Evolutionary conservation across 1,140 invertebrate species (phyloP), one percentile per base, ranked within the genome.

Genomic region (Chrysoperla carnea): DNA sequence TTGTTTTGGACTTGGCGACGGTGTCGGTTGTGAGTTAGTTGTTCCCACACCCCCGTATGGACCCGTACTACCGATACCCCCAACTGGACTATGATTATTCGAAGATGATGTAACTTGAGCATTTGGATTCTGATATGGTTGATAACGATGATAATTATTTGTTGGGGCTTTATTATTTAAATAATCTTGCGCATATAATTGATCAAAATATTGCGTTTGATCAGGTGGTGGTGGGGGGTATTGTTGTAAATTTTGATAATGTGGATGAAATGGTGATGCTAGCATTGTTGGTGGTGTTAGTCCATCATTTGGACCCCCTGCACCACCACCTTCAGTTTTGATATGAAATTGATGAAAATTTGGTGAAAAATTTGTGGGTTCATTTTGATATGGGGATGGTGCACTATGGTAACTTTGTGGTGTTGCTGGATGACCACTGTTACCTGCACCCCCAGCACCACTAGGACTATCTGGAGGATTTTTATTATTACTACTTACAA

Each of bases 1-100:
- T 50, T 83, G 80, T 48, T 76, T 66, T 0, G 74, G 73, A 36
- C 73, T 74, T 3, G 69, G 69, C 8, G 73, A 72, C 33, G 72
- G 72, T 29, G 68, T 70, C 6, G 68, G 68, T 48, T 76, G 72
- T 56, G 69, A 45, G 64, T 51, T 7, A 62, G 62, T 41, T 63
- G 63, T 2, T 23, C 17, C 17, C 5, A 23, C 17, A 23, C 17
- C 5, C 5, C 17, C 17, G 5, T 23, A 23, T 3, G 76, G 74
- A 47, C 73, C 76, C 8, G 74, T 70, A 9, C 17, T 23, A 74
- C 75, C 14, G 72, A 72, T n/a, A 73, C 72, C 39, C 70, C 70
- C 15, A 64, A 65, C 5, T 63, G 59, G 1, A 66, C 56, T 13
- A 72, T 69, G 46, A 63, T 53, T 39, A 63, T 49, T 45, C 58